Base-by-base conservation (phyloP, 2,113 vertebrate genomes). In the Brienomyrus brachyistius region DNA sequence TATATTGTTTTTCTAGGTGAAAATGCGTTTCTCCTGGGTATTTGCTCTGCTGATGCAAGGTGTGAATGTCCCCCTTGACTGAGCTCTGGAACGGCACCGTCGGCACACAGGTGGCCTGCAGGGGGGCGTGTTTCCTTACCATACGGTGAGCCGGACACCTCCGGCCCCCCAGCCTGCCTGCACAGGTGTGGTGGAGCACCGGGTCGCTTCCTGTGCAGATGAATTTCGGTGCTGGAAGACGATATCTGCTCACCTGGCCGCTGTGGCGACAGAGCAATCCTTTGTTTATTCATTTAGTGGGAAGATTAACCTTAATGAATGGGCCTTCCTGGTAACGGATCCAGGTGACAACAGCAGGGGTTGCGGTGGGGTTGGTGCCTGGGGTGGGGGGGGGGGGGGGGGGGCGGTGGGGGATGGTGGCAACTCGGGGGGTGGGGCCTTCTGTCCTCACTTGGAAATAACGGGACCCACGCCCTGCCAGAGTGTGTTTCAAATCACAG, bases 391-490 rank as follows among this genome's bases (percentile, higher is more conserved):
- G n/a, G n/a, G n/a, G n/a, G n/a, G n/a, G n/a, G n/a, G n/a, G n/a
- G n/a, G n/a, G n/a, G n/a, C n/a, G n/a, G n/a, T n/a, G n/a, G n/a
- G n/a, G n/a, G n/a, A n/a, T n/a, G n/a, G n/a, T n/a, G n/a, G n/a
- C n/a, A n/a, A n/a, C n/a, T n/a, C n/a, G 35, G 35, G 35, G 77
- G 40, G 35, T 6, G 7, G 93, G 94, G 95, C 35, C 95, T 95
- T 98, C 98, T 98, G 96, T 99, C 97, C 96, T 98, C 98, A 98
- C 97, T 97, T 98, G 90, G 94, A 98, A 98, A 99, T 99, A 98
- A 98, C 95, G 95, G 94, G 92, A 90, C 92, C 90, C 96, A 95
- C 83, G 90, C 92, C 91, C 93, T 98, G 98, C 96, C 90, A 93
- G 92, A 91, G 94, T 94, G 95, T 96, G 95, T 97, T 97, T 96